These are phyloP conservation scores for Drosophila falleni DNA, from an alignment of 2,888 invertebrate species.

Conservation along the genomic window DNA sequence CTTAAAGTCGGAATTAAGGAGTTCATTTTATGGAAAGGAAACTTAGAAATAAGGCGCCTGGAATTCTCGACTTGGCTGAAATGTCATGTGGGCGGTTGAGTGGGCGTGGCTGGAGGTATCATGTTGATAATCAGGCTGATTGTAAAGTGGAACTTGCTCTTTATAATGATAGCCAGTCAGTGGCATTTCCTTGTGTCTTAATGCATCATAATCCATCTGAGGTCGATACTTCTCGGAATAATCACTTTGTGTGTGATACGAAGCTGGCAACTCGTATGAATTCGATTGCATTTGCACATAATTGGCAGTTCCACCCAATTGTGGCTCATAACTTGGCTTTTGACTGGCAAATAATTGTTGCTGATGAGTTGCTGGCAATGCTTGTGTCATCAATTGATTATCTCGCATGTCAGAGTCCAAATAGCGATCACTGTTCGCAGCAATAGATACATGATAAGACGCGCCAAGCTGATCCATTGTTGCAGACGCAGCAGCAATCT, in stretches of 20 bases:
- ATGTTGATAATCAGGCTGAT: background rate
- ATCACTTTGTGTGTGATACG: constrained; percentile 33
- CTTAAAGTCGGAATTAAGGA: constrained; percentile 3
- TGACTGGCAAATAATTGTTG: constrained; percentile 38
- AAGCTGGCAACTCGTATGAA: constrained; percentile 63
- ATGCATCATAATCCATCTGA: background rate
- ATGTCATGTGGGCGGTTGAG: background rate
- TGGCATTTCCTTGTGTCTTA: background rate
- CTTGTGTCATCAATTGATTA: constrained; percentile 49
- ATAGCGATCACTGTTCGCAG: constrained; percentile 44
- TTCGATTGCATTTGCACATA: constrained; percentile 70
- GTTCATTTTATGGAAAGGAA: background rate
- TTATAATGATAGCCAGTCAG: background rate
- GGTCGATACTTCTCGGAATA: constrained; percentile 23
- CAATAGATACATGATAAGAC: constrained; percentile 45
- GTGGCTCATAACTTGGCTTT: constrained; percentile 10
- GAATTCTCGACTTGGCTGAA: constrained; percentile 62
- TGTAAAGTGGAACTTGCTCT: background rate
- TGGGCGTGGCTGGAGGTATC: background rate
- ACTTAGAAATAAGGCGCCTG: constrained; percentile 60
- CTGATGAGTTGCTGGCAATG: constrained; percentile 56
- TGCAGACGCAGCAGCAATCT: constrained; percentile 34
- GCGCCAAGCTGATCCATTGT: constrained; percentile 38
- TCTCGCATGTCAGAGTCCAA: constrained; percentile 44
- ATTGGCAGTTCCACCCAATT: background rate